phyloP scores from a whole-genome alignment of 2,888 invertebrate genomes.

The Anarsia innoxiella region DNA sequence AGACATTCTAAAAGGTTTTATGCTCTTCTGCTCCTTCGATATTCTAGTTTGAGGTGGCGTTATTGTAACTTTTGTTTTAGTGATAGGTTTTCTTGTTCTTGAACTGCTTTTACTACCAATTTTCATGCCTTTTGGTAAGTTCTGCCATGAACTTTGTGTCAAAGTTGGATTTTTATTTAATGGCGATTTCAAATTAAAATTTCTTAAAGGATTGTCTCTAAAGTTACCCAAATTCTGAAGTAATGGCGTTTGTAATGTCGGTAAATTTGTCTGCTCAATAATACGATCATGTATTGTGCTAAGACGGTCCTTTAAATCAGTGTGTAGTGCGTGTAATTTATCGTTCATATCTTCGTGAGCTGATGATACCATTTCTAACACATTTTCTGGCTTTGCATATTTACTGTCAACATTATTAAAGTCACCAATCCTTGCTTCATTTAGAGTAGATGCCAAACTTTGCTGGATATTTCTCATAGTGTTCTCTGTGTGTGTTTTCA shows the following conservation, averaged over 20 bases:
- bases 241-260: slow-evolving; percentile 17
- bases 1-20: slow-evolving; percentile 24
- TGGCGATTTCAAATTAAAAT: too few relatives aligned
- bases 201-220: neutral
- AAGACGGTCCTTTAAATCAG: slow-evolving; percentile 48
- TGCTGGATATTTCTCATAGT: slow-evolving; percentile 37
- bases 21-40: slow-evolving; percentile 9
- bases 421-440: slow-evolving; percentile 20
- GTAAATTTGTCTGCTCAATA: slow-evolving; percentile 29
- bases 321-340: slow-evolving; percentile 45
- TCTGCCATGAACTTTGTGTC: too few relatives aligned
- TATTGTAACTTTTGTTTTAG: too few relatives aligned
- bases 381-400: slow-evolving; percentile 30
- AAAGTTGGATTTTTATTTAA: too few relatives aligned
- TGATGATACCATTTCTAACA: slow-evolving; percentile 36
- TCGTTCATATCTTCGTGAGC: slow-evolving; percentile 44
- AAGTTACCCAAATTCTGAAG: too few relatives aligned
- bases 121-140: too few relatives aligned
- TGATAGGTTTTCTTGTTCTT: too few relatives aligned
- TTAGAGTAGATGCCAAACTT: slow-evolving; percentile 32
- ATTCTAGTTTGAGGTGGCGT: too few relatives aligned
- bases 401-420: slow-evolving; percentile 21
- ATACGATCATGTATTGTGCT: slow-evolving; percentile 39
- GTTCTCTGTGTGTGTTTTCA: slow-evolving; percentile 35
- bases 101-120: too few relatives aligned